Evolutionary conservation across 1,140 invertebrate genomes (phyloP).

Genomic region (Eumeta japonica): DNA sequence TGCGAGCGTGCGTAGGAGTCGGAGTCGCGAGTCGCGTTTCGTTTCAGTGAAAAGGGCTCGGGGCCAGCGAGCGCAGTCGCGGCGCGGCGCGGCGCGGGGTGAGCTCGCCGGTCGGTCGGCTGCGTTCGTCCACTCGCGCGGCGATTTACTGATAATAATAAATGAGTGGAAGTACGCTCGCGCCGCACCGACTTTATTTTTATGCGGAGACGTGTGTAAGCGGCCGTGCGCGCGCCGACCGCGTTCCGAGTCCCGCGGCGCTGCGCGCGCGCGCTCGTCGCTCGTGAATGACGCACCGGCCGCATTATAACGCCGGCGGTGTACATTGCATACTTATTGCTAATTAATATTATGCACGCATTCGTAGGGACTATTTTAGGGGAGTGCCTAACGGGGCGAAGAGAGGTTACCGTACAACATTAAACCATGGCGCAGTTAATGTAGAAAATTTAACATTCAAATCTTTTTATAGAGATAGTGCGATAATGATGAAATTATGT

Average conservation of each 20-base stretch:
- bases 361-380: conserved; percentile 36
- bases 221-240: conserved; percentile 37
- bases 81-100: not conserved
- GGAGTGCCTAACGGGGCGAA: conserved; percentile 33
- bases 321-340: conserved; percentile 38
- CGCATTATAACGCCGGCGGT: conserved; percentile 11
- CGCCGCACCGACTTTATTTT: conserved; percentile 53
- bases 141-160: conserved; percentile 57
- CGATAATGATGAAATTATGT: not conserved
- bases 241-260: conserved; percentile 21
- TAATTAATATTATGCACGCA: conserved; percentile 51
- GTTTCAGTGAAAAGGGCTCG: not conserved
- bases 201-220: conserved; percentile 47
- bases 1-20: not conserved
- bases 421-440: too few species aligned
- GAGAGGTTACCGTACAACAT: not conserved
- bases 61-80: not conserved
- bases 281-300: conserved; percentile 10
- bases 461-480: not conserved
- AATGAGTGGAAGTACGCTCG: conserved; percentile 51
- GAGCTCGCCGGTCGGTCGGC: conserved; percentile 34
- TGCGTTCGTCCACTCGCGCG: conserved; percentile 44
- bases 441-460: too few species aligned
- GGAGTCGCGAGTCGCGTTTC: not conserved
- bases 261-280: conserved; percentile 11